Evolutionary conservation across 2,888 invertebrate genomes (phyloP), one percentile per base, ranked within the genome.

Genomic region (Phytoseiulus persimilis): DNA sequence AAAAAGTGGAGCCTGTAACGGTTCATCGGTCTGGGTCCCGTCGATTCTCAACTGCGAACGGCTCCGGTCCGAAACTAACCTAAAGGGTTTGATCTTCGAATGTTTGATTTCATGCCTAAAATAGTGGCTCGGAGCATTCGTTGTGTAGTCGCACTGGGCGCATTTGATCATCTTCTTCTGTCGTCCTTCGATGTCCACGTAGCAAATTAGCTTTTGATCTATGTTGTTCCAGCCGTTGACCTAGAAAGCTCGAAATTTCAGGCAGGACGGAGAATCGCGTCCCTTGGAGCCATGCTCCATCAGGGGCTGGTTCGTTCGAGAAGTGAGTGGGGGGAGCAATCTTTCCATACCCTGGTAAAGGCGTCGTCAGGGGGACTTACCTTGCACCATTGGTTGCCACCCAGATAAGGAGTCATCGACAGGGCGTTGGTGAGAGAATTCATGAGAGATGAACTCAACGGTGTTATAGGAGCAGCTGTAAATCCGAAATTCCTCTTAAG

Each of bases 371-470:
- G 14, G 31, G 14, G 1, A 18, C 87, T 87, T 33, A 87, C 87
- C 87, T 87, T 87, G 32, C 87, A 87, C 87, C 87, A 87, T 33
- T 87, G 87, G 33, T 87, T 87, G 32, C 87, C 87, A 14, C 87
- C 87, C 39, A 87, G 87, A 32, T 87, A 87, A n/a, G 87, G 87
- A 28, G 32, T 33, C 0, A 87, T 32, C 39, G 87, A 23, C 65
- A 65, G 18, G 1, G 65, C 65, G 65, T 65, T 65, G 5, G 65
- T 23, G 9, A 65, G 14, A 14, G 65, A 65, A 65, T 65, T 65
- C 65, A 65, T 65, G 5, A 65, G 65, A 14, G 65, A 23, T 65
- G 65, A 65, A 23, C 65, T 65, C 28, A 65, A 28, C 18, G 65
- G 65, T 65, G 65, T 65, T 2, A 65, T 18, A 2, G 28, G 18